Conservation (phyloP, 53 echinoderm and acorn worm genomes). For the Crossaster papposus region DNA sequence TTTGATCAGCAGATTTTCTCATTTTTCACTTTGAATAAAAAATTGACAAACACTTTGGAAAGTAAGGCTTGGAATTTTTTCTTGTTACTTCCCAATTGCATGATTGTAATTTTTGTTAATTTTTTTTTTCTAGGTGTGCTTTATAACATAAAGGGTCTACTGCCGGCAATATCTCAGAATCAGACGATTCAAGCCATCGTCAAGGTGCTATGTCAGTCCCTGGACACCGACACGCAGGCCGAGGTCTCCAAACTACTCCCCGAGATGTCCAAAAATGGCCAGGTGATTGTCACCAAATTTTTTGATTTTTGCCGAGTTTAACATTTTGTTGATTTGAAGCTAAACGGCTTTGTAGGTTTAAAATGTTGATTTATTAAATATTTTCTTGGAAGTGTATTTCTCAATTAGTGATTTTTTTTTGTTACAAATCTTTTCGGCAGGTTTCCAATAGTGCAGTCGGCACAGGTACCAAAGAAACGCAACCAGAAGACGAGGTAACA, state of each 20-base stretch:
- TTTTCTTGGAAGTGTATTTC: neutral
- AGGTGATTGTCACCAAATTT: slow-evolving; percentile 9
- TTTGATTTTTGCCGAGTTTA: too few relatives aligned
- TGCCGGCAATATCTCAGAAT: slow-evolving; percentile 77
- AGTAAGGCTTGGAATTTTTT: too few relatives aligned
- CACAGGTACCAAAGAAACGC: slow-evolving; percentile 13
- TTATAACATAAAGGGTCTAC: slow-evolving; percentile 79
- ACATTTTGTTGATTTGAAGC: neutral
- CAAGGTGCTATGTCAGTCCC: slow-evolving; percentile 77
- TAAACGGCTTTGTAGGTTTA: neutral
- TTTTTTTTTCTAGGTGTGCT: slow-evolving; percentile 68
- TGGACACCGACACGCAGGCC: slow-evolving; percentile 60
- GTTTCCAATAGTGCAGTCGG: slow-evolving; percentile 29
- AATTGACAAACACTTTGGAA: too few relatives aligned
- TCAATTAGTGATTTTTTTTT: neutral
- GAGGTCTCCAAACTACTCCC: slow-evolving; percentile 69
- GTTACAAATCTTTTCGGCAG: slow-evolving; percentile 18
- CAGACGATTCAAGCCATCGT: slow-evolving; percentile 91
- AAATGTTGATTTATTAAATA: neutral
- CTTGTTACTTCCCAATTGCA: too few relatives aligned
- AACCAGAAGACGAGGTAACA: slow-evolving; percentile 36
- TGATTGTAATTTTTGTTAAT: too few relatives aligned
- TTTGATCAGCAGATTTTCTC: too few relatives aligned
- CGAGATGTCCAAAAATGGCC: slow-evolving; percentile 78
- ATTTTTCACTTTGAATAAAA: too few relatives aligned